Base-by-base conservation (phyloP, 1,140 invertebrate species). In the Schlechtendalia chinensis region DNA sequence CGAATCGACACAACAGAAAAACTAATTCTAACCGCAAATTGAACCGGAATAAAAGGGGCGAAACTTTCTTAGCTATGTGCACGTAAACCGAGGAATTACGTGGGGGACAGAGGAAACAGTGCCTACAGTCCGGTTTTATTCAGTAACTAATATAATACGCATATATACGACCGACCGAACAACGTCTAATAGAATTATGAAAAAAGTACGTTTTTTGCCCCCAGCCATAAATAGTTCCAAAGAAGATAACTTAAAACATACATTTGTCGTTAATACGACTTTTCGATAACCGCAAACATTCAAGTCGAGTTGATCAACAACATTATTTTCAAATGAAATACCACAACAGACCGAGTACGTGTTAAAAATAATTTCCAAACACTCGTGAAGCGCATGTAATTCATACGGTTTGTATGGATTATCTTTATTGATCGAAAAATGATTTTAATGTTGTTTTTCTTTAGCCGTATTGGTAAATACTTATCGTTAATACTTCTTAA, bases 1-100 rank as follows among this genome's bases (percentile, higher is more conserved):
- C 69, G 24, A 47, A 72, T 72, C 47, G 69, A 72, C 69, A 32
- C 53, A 72, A 72, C 69, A 72, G 47, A 54, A 72, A n/a, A 72
- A 72, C 69, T 54, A 72, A 53, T 72, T 72, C 69, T 72, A 53
- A 24, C 50, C 27, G 11, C 69, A 54, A 72, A 72, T 72, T 54
- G 69, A 72, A 72, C 69, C 19, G 69, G 29, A 54, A 53, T 6
- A 54, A 29, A 67, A 39, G 50, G 24, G 24, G 47, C 5, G 53
- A 63, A 72, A 72, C 47, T 54, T 53, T 72, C 27, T n/a, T 1
- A 54, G 19, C 27, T 24, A 10, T 12, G 11, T 50, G 14, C 32
- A 3, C 32, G 32, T 3, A 3, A 8, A 39, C 32, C 32, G 8
- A 39, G 32, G 32, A 39, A 39, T 39, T 39, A 39, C 8, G n/a